Evolutionary conservation across 2,888 invertebrate genomes (phyloP).

Genomic region (Leptopilina syphax): DNA sequence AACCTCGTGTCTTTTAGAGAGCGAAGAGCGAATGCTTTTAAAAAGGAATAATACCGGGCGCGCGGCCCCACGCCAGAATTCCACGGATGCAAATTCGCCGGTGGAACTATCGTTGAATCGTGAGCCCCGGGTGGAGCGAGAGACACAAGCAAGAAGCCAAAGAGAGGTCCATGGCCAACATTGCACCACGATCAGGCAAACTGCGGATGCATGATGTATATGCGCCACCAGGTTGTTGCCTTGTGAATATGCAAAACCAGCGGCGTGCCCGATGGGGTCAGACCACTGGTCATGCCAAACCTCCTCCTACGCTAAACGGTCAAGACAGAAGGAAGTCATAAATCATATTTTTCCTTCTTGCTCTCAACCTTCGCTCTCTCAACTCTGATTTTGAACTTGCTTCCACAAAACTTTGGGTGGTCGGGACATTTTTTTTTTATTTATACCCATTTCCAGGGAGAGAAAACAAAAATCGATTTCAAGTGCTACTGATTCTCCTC

Average conservation of each 20-base stretch:
- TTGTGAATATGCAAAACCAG: slow-evolving; percentile 71
- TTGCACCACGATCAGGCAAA: slow-evolving; percentile 59
- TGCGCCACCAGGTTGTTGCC: slow-evolving; percentile 71
- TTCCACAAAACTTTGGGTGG: slow-evolving; percentile 13
- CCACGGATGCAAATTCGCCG: slow-evolving; percentile 76
- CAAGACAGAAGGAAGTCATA: slow-evolving; percentile 62
- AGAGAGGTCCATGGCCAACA: slow-evolving; percentile 49
- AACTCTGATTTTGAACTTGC: slow-evolving; percentile 11
- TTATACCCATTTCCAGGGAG: no score
- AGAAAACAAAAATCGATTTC: no score
- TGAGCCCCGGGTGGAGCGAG: slow-evolving; percentile 62
- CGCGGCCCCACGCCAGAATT: slow-evolving; percentile 70
- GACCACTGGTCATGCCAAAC: slow-evolving; percentile 60
- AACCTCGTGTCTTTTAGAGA: slow-evolving; percentile 36
- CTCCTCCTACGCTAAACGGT: slow-evolving; percentile 40
- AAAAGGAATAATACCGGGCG: slow-evolving; percentile 51
- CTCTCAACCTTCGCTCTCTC: slow-evolving; percentile 44
- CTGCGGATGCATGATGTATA: slow-evolving; percentile 70
- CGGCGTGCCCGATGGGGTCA: slow-evolving; percentile 65
- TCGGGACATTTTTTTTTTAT: slow-evolving; percentile 23
- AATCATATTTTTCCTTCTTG: slow-evolving; percentile 63
- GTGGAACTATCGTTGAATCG: slow-evolving; percentile 72
- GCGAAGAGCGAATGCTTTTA: not conserved
- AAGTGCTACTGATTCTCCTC: no score
- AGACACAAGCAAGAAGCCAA: slow-evolving; percentile 56